Base-by-base conservation (phyloP, 1,140 invertebrate genomes). In the Triops cancriformis region DNA sequence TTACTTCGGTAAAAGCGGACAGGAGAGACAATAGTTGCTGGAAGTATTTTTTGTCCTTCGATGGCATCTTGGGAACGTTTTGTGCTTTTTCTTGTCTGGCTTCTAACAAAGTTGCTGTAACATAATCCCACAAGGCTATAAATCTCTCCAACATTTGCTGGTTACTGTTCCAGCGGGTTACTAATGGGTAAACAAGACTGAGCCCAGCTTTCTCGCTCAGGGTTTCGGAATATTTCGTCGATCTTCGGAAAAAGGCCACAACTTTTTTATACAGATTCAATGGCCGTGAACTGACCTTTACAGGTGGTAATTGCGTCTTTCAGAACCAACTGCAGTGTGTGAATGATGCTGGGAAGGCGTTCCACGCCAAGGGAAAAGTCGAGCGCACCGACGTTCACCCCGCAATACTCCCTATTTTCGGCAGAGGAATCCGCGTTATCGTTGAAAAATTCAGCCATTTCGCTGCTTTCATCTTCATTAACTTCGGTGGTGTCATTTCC, bases 111-210 rank as follows among this genome's bases (percentile, higher is more conserved):
- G 42, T 42, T 26, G 6, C n/a, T 75, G 26, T 18, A 10, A 75
- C 74, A 45, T 11, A 45, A 45, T 45, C 43, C 43, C 43, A 45
- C 43, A 45, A 23, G n/a, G 18, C 28, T 7, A 75, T 12, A 42
- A 75, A 75, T 23, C 74, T 31, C 74, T 75, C 74, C 1, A 75
- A 27, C 74, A 1, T 75, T 18, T n/a, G n/a, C 23, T 37, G 28
- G 74, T 26, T 75, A n/a, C 23, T 26, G 28, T 75, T 75, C 74
- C 74, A 75, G 6, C 74, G n/a, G n/a, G 74, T 75, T 18, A 75
- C 74, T 7, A 75, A n/a, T 12, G 74, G 74, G 10, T 41, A 23
- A 18, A 75, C 18, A n/a, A 75, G 74, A 31, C 42, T 75, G 23
- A 75, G 74, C 11, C 31, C n/a, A n/a, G 74, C 23, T 41, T 23